Conservation (phyloP, 2,113 vertebrate genomes). For the Panurus biarmicus region DNA sequence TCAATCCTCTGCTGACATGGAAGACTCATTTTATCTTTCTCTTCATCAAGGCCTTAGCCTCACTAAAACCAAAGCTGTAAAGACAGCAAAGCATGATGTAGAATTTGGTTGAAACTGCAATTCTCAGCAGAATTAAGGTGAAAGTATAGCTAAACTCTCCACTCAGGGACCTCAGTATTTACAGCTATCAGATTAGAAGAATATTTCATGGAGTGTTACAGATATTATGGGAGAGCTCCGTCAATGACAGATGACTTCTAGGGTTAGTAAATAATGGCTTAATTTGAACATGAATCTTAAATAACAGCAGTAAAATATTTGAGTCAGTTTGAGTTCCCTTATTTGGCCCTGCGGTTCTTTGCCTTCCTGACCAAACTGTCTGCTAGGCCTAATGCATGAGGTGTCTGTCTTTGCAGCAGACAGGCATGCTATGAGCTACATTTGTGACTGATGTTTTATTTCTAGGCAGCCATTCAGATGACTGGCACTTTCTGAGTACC, state of each 20-base stretch:
- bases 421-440: not conserved
- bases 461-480: not conserved
- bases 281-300: not conserved
- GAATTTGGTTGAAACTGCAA: not conserved
- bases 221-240: not conserved
- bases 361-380: not conserved
- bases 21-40: not conserved
- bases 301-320: not conserved
- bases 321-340: not conserved
- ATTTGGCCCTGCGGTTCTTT: not conserved
- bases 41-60: not conserved
- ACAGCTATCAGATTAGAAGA: not conserved
- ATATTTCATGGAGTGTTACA: not conserved
- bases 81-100: not conserved
- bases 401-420: not conserved
- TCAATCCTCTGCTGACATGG: not conserved
- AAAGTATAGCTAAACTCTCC: not conserved
- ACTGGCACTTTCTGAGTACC: not conserved
- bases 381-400: constrained; percentile 3
- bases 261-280: not conserved
- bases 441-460: not conserved
- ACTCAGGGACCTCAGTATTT: not conserved
- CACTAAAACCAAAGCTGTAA: not conserved
- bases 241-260: not conserved
- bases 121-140: not conserved